These are phyloP conservation scores for Engystomops pustulosus DNA, from an alignment of 2,113 vertebrate species.

Conservation along the genomic window DNA sequence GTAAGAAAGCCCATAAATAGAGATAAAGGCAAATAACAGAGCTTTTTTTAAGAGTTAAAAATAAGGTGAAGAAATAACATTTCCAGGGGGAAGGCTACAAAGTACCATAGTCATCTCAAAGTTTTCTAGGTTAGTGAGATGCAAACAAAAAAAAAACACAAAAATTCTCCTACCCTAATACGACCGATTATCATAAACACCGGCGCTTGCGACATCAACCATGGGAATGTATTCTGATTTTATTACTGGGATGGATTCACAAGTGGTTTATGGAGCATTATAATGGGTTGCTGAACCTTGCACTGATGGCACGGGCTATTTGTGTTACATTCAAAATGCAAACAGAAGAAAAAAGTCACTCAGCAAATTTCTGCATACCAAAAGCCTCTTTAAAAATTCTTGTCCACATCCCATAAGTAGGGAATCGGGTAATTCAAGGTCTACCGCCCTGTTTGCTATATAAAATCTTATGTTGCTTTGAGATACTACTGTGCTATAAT, in stretches of 20 bases:
- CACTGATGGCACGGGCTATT: conserved; percentile 31
- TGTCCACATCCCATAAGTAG: conserved; percentile 42
- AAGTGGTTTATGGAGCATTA: conserved; percentile 32
- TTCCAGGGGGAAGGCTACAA: background rate
- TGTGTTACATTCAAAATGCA: conserved; percentile 34
- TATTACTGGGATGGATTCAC: conserved; percentile 36
- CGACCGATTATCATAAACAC: conserved; percentile 45
- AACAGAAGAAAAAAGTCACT: conserved; percentile 35
- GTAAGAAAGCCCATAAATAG: background rate
- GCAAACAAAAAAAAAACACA: conserved; percentile 14
- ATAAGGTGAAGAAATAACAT: background rate
- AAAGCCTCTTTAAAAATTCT: conserved; percentile 53
- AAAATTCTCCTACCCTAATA: conserved; percentile 19
- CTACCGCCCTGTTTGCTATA: conserved; percentile 56
- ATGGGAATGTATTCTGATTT: conserved; percentile 48
- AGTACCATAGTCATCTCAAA: conserved; percentile 2
- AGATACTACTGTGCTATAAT: conserved; percentile 59
- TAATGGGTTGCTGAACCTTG: conserved; percentile 41
- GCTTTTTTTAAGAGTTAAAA: background rate
- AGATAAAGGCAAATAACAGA: background rate
- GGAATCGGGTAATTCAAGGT: conserved; percentile 51
- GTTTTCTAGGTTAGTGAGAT: conserved; percentile 48
- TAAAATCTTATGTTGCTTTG: conserved; percentile 55
- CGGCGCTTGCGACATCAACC: conserved; percentile 26
- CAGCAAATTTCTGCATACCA: conserved; percentile 49